A percentile compares a stretch with the other conserved stretches of the same genome.
Evolutionary conservation across 2,797 vertebrate species (phyloP).

Genomic region (Propithecus deckenii): DNA sequence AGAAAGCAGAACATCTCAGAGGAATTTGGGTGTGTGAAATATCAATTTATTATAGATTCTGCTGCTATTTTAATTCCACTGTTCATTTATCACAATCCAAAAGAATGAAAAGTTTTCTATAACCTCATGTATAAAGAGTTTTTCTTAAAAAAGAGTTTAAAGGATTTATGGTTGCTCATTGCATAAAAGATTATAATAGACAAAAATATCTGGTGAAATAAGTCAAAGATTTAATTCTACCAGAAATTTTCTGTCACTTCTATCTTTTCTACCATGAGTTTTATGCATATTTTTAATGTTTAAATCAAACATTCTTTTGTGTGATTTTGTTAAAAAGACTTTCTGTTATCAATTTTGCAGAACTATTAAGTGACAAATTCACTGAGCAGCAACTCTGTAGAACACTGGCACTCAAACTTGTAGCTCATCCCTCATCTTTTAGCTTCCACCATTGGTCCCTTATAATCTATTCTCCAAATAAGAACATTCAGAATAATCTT

Average conservation of each 20-base stretch:
- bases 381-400: background rate
- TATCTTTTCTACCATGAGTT: background rate
- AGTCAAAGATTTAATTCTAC: background rate
- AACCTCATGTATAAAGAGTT: background rate
- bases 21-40: background rate
- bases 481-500: background rate
- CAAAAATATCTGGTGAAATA: background rate
- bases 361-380: background rate
- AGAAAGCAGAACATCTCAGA: slow-evolving; percentile 1
- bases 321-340: slow-evolving; percentile 7
- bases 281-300: background rate
- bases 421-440: background rate
- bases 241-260: background rate
- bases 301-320: background rate
- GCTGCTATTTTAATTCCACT: slow-evolving; percentile 4
- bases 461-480: background rate
- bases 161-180: background rate
- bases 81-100: background rate
- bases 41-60: background rate
- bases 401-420: background rate
- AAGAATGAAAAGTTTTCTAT: background rate
- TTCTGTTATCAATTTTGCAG: background rate
- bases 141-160: background rate
- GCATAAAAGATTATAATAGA: background rate
- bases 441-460: background rate